Base-by-base conservation (phyloP, 2,888 invertebrate genomes). In the Eupithecia vulgata region DNA sequence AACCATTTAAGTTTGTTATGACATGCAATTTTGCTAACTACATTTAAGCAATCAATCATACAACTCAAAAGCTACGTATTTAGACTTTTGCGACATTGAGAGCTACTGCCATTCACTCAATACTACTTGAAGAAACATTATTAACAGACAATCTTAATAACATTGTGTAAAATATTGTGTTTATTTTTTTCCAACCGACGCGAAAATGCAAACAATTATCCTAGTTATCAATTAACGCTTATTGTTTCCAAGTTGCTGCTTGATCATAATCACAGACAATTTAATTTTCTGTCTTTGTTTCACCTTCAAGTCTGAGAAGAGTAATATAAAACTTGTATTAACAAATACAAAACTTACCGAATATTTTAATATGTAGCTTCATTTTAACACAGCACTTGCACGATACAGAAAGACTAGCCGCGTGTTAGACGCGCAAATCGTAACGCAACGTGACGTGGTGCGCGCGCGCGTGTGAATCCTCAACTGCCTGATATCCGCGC, bases 341-440 rank as follows among this genome's bases (percentile, higher is more conserved):
- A 12, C 12, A 37, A 12, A 13, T 17, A 17, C 17, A 66, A 21
- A 68, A 84, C 92, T 92, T 82, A 94, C 93, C 93, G 76, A 93
- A 92, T 72, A 88, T 21, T 87, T 91, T 91, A 52, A 93, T 84
- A 75, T 90, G 87, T 76, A 93, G 83, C 84, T 91, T 93, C 93
- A 94, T 94, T 81, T 85, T 91, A 81, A 79, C 86, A 86, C 84
- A 83, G 64, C 78, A 80, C 83, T 81, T 85, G 82, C 86, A 91
- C 88, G 82, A 82, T 79, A 81, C 81, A 79, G 64, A 70, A 74
- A 78, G 80, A 80, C 82, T 65, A 65, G 25, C n/a, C 40, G 65
- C 65, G 65, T 40, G 6, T 6, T 7, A 82, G 80, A 79, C 66
- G 83, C 86, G 83, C 82, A 81, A 80, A 78, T 68, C 76, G 75